phyloP scores from a whole-genome alignment of 2,888 invertebrate genomes.

The Drosophila nr. fundita region DNA sequence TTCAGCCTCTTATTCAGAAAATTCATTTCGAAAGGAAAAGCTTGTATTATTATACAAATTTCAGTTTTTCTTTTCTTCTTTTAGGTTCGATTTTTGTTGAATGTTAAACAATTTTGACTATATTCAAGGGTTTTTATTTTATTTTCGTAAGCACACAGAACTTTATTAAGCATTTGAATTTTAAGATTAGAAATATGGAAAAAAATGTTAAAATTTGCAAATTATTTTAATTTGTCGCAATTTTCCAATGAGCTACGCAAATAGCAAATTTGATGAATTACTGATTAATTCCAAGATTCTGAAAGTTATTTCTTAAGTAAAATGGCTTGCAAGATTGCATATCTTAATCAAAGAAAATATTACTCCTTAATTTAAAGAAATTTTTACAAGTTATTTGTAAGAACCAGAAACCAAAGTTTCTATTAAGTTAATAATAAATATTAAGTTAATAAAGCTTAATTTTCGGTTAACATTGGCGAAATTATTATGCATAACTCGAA shows the following conservation, averaged over 20 bases:
- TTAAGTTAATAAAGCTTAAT: too few species aligned
- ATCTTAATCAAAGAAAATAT: not conserved
- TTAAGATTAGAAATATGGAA: not conserved
- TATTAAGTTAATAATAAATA: too few species aligned
- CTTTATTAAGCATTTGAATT: not conserved
- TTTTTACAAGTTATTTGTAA: too few species aligned
- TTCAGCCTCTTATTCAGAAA: not conserved
- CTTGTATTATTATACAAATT: not conserved
- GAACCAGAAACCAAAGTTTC: too few species aligned
- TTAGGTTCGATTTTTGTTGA: not conserved
- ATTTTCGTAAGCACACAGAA: not conserved
- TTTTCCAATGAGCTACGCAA: not conserved
- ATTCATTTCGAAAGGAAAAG: not conserved
- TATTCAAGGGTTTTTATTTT: not conserved
- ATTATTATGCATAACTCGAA: too few species aligned
- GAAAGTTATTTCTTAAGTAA: not conserved
- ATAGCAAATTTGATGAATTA: not conserved
- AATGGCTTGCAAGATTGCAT: not conserved
- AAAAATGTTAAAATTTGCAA: too few species aligned
- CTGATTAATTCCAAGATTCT: not conserved
- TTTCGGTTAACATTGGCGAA: too few species aligned
- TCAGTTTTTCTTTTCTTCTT: not conserved
- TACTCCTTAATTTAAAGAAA: not conserved
- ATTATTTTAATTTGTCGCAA: not conserved
- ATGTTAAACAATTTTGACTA: not conserved